Percentiles rank a stretch among this genome's conserved stretches.
Conservation (phyloP, 2,113 vertebrate species). For the Oncorhynchus kisutch region DNA sequence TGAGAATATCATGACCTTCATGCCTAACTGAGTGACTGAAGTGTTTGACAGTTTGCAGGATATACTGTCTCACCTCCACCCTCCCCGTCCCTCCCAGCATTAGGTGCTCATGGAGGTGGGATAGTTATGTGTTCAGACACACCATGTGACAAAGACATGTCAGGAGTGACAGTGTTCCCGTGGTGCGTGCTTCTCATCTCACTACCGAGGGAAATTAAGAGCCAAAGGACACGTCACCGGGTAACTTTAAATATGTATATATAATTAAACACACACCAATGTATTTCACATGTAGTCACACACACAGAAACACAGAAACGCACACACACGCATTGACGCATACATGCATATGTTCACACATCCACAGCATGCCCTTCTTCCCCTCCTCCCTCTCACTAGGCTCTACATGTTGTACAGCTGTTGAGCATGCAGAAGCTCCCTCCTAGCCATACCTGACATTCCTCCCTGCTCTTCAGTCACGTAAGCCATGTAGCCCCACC, state of each 20-base stretch:
- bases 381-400: background rate
- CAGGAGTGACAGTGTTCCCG: background rate
- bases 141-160: background rate
- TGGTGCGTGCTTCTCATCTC: background rate
- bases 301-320: background rate
- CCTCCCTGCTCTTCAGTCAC: slow-evolving; percentile 30
- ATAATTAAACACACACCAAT: background rate
- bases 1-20: background rate
- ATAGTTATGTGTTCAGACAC: slow-evolving; percentile 5
- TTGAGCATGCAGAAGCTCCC: background rate
- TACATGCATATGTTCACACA: background rate
- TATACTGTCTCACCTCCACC: background rate
- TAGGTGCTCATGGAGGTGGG: slow-evolving; percentile 11
- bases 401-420: too few relatives aligned
- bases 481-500: slow-evolving; percentile 12
- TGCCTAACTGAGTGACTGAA: background rate
- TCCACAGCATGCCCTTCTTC: background rate
- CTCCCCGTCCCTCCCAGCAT: background rate
- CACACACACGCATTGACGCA: background rate
- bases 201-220: too few relatives aligned
- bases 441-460: slow-evolving; percentile 33
- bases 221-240: too few relatives aligned
- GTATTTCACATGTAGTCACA: too few relatives aligned
- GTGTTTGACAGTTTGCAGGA: background rate
- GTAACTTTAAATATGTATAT: background rate